Percentiles rank a stretch among this genome's conserved stretches.
Evolutionary conservation across 2,888 invertebrate genomes (phyloP).

Genomic region (Loripinus fragilis): DNA sequence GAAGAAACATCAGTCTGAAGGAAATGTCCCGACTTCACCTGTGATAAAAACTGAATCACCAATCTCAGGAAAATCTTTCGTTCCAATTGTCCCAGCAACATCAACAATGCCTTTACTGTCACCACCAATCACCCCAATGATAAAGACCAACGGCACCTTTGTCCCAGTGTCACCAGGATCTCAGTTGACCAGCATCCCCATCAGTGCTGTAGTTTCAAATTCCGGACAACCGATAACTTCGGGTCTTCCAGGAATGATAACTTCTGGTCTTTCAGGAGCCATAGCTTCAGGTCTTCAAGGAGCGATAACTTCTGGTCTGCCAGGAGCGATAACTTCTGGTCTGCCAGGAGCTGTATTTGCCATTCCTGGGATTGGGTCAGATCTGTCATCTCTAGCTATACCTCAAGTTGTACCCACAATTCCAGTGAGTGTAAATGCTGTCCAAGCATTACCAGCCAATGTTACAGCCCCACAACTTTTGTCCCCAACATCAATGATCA

Average conservation of each 20-base stretch:
- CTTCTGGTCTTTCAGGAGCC: conserved; percentile 25
- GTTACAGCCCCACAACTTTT: conserved; percentile 37
- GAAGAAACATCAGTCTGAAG: conserved; percentile 86
- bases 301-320: conserved; percentile 20
- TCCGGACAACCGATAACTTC: neutral
- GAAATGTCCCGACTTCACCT: conserved; percentile 39
- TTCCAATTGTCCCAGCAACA: conserved; percentile 61
- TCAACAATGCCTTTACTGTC: neutral
- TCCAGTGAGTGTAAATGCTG: conserved; percentile 34
- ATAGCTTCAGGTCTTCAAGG: no score
- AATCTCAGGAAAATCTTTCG: conserved; percentile 30
- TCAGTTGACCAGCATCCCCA: neutral
- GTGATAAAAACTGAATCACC: conserved; percentile 17
- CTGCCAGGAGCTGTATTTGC: conserved; percentile 41
- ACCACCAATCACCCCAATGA: conserved; percentile 85
- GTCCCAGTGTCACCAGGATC: conserved; percentile 86
- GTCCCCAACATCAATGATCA: conserved; percentile 27
- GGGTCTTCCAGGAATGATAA: conserved; percentile 40
- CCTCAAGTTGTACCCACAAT: conserved; percentile 1
- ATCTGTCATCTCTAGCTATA: neutral
- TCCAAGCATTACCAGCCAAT: conserved; percentile 54
- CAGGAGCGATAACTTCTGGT: conserved; percentile 28
- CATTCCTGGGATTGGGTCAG: conserved; percentile 13
- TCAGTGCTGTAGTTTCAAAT: neutral
- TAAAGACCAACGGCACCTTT: conserved; percentile 96